A percentile compares a stretch with the other conserved stretches of the same genome.
phyloP scores from a whole-genome alignment of 2,888 invertebrate genomes.

The Mylabris sibirica region DNA sequence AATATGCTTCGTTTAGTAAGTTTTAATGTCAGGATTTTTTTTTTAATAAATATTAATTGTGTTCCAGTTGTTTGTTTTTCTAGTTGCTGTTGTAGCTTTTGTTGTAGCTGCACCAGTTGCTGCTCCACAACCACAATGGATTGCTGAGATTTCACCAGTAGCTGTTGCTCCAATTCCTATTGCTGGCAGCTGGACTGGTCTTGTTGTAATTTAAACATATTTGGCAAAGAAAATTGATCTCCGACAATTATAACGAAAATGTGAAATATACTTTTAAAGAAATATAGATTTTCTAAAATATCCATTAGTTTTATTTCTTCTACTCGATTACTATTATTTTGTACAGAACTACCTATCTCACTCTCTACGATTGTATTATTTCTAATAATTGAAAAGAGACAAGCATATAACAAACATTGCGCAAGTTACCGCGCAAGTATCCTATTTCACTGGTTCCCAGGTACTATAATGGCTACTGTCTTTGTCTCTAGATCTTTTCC shows the following conservation, averaged over 20 bases:
- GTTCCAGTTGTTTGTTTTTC: background rate
- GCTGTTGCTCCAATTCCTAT: background rate
- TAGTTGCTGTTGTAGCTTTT: background rate
- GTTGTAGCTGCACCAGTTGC: background rate
- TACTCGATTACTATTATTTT: background rate
- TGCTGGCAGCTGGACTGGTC: background rate
- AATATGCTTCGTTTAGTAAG: slow-evolving; percentile 1
- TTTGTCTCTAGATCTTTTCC: no score
- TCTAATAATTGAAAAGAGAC: no score
- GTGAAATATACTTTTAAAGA: background rate
- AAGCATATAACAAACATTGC: no score
- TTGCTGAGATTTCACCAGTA: background rate
- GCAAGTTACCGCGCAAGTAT: no score
- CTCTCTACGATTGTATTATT: no score
- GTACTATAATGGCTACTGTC: no score
- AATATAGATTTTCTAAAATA: background rate
- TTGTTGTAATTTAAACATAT: background rate
- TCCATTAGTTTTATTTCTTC: background rate
- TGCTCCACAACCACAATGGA: background rate
- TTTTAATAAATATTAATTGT: background rate
- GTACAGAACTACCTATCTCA: no score
- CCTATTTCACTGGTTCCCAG: no score
- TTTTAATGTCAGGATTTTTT: background rate
- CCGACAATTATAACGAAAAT: background rate
- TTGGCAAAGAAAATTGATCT: background rate